phyloP scores from a whole-genome alignment of 2,113 vertebrate genomes.

The Ageneiosus marmoratus region DNA sequence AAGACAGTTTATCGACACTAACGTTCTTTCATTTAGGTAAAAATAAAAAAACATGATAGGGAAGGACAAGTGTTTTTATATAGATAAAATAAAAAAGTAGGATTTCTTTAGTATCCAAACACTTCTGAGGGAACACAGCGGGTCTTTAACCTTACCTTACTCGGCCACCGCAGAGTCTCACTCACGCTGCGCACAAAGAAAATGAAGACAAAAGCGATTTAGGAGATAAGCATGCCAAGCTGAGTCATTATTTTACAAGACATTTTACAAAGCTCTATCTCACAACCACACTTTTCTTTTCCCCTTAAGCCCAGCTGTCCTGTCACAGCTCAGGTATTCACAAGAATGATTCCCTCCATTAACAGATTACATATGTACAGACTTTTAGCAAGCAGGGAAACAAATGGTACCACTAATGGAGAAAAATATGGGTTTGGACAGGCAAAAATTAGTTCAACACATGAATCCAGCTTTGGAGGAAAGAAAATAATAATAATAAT shows the following conservation, averaged over 20 bases:
- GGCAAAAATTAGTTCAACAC: neutral
- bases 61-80: neutral
- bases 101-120: slow-evolving; percentile 10
- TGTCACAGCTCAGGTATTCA: neutral
- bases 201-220: neutral
- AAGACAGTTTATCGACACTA: slow-evolving; percentile 80
- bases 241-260: slow-evolving; percentile 46
- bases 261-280: slow-evolving; percentile 46
- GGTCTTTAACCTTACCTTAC: neutral
- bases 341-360: neutral
- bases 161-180: neutral
- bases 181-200: neutral
- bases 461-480: neutral
- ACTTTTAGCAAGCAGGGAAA: slow-evolving; percentile 38
- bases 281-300: neutral
- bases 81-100: neutral
- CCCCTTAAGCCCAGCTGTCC: neutral
- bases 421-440: neutral
- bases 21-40: neutral
- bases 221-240: slow-evolving; percentile 51
- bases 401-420: neutral
- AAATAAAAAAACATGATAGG: neutral
- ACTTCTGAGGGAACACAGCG: neutral
- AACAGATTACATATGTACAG: slow-evolving; percentile 38
- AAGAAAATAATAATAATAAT: neutral